These are phyloP conservation scores for Nasonia vitripennis DNA, from an alignment of 1,140 invertebrate genomes.

Conservation along the genomic window DNA sequence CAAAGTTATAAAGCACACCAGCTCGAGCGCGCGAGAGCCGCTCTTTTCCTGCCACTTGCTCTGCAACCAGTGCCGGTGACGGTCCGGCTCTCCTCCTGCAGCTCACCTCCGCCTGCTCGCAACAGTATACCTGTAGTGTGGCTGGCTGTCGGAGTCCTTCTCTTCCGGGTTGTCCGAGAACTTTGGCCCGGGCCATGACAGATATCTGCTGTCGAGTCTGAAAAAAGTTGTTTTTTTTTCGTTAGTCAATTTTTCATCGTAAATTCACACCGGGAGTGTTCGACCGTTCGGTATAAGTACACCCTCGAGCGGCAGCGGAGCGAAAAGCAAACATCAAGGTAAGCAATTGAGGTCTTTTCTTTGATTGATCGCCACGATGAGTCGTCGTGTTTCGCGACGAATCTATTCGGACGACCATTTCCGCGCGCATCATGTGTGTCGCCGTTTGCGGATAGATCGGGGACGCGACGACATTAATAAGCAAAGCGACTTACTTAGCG, in stretches of 20 bases:
- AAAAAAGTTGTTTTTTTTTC: background rate
- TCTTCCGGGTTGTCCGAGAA: background rate
- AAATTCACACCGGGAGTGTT: background rate
- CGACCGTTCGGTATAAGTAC: background rate
- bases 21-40: conserved; percentile 58
- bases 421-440: background rate
- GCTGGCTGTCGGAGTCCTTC: too few species aligned
- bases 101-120: background rate
- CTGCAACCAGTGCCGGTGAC: background rate
- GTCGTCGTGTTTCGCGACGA: background rate
- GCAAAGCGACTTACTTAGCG: background rate
- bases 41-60: conserved; percentile 6
- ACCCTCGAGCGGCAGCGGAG: background rate
- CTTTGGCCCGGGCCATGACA: background rate
- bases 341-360: background rate
- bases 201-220: background rate
- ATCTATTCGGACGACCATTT: too few species aligned
- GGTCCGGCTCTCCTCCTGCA: background rate
- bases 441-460: background rate
- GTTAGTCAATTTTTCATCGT: background rate
- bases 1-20: conserved; percentile 72
- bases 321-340: background rate
- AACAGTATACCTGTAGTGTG: too few species aligned
- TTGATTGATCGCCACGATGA: background rate
- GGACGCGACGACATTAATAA: background rate